Conservation (phyloP, 2,888 invertebrate species). For the Drosophila parthenogenetica region DNA sequence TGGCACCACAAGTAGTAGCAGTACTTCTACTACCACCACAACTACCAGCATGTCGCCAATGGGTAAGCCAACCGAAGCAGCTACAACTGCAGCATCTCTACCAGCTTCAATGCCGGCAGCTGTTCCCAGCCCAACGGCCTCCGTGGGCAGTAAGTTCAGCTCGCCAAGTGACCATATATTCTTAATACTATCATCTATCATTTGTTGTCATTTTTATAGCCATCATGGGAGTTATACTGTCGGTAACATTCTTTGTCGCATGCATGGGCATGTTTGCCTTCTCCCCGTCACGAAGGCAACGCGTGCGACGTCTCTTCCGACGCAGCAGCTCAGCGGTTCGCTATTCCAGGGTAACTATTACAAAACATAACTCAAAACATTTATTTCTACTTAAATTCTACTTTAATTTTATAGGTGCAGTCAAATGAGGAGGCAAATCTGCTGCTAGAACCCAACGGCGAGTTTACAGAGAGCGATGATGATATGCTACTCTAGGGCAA, state of each 20-base stretch:
- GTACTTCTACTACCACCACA: slow-evolving; percentile 17
- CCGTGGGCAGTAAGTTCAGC: slow-evolving; percentile 80
- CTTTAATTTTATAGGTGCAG: slow-evolving; percentile 76
- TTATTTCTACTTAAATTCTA: background rate
- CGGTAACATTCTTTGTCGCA: slow-evolving; percentile 75
- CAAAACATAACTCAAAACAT: background rate
- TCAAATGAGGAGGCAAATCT: slow-evolving; percentile 83
- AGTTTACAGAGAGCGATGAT: slow-evolving; percentile 83
- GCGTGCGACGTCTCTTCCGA: slow-evolving; percentile 75
- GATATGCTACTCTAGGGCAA: slow-evolving; percentile 82
- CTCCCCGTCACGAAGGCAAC: slow-evolving; percentile 79
- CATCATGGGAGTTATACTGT: slow-evolving; percentile 77
- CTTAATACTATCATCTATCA: slow-evolving; percentile 13
- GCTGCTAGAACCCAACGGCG: slow-evolving; percentile 82
- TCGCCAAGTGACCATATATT: slow-evolving; percentile 13
- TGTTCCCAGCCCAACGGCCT: slow-evolving; percentile 65
- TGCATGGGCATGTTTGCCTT: slow-evolving; percentile 79
- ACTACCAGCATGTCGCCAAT: slow-evolving; percentile 48
- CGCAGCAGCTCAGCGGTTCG: slow-evolving; percentile 78
- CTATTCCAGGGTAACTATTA: slow-evolving; percentile 78
- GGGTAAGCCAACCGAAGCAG: slow-evolving; percentile 64
- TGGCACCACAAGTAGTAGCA: background rate
- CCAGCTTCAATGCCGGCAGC: slow-evolving; percentile 61
- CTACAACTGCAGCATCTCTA: slow-evolving; percentile 46
- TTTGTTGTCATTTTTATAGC: slow-evolving; percentile 53